phyloP scores from a whole-genome alignment of 2,797 vertebrate species.

The Anableps anableps region DNA sequence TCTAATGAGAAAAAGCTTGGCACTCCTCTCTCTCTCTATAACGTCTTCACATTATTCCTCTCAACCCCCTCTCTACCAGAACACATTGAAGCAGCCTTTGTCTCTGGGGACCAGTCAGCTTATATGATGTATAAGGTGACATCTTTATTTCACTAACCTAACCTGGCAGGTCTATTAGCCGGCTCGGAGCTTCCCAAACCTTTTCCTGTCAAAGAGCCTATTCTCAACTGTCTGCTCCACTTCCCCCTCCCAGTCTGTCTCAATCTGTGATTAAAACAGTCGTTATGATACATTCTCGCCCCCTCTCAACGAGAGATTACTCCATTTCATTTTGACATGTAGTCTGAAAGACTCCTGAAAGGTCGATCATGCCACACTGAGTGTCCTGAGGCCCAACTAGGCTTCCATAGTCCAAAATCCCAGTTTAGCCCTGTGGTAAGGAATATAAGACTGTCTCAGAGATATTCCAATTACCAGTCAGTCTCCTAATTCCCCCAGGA shows the following conservation, averaged over 20 bases:
- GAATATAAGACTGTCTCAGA: slow-evolving; percentile 8
- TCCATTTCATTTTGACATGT: not conserved
- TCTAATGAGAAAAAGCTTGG: slow-evolving; percentile 66
- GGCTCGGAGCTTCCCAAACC: slow-evolving; percentile 65
- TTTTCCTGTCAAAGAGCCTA: slow-evolving; percentile 64
- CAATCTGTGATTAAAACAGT: slow-evolving; percentile 71
- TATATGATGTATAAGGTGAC: slow-evolving; percentile 75
- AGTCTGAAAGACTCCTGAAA: slow-evolving; percentile 5
- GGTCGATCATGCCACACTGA: not conserved
- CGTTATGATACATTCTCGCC: slow-evolving; percentile 55
- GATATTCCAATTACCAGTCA: slow-evolving; percentile 1
- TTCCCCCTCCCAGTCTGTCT: slow-evolving; percentile 54
- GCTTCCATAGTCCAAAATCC: not conserved
- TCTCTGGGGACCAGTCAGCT: slow-evolving; percentile 76
- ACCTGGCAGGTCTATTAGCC: slow-evolving; percentile 78
- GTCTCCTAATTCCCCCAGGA: not conserved
- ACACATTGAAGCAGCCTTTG: slow-evolving; percentile 41
- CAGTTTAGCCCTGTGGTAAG: not conserved
- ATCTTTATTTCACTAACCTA: slow-evolving; percentile 78
- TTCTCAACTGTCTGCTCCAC: slow-evolving; percentile 65
- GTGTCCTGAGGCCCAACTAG: not conserved
- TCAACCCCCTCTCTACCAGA: slow-evolving; percentile 28
- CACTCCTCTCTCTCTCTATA: slow-evolving; percentile 29
- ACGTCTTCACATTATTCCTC: slow-evolving; percentile 47
- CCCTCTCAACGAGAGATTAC: slow-evolving; percentile 40